Evolutionary conservation across 2,113 vertebrate genomes (phyloP), one percentile per base, ranked within the genome.

Genomic region (Strigops habroptila): DNA sequence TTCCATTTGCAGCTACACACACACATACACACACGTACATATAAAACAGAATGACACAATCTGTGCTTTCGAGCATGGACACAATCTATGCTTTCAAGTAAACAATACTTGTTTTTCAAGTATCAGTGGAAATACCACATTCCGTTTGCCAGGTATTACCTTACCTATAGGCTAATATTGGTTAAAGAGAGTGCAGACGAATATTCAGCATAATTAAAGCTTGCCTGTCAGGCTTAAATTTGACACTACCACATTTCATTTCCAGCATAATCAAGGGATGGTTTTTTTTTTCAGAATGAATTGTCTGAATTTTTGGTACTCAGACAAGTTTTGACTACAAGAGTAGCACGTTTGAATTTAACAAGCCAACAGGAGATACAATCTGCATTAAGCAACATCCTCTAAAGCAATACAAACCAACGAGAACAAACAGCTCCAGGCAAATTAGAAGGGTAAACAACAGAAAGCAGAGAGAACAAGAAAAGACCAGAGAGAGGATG

Each of bases 381-480:
- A 31, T 70, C 57, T 43, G 12, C 67, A 73, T 73, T 79, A 65
- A 82, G 73, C 48, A 90, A 31, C 62, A 80, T 78, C 49, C n/a
- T 88, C 49, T 83, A 76, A 93, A 86, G 65, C 85, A 90, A 88
- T 57, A 76, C 39, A 87, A 97, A 73, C 77, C 62, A 79, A 69
- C 14, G 46, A 88, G 88, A 80, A 35, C 84, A 96, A 92, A 95
- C 69, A 85, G 94, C 93, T 96, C 83, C 82, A 77, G 93, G 96
- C 91, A 60, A 95, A 81, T 79, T 64, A 94, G 62, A 65, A 91
- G 63, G 86, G 49, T 76, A 93, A 97, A 92, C 90, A 96, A 53
- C 30, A 73, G 70, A 91, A 89, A 92, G 73, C 73, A 85, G 68
- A 86, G 82, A 59, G 78, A 96, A 64, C 55, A 69, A 67, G 91